Evolutionary conservation across 2,113 vertebrate species (phyloP), one percentile per base, ranked within the genome.

Genomic region (Chaetodon auriga): DNA sequence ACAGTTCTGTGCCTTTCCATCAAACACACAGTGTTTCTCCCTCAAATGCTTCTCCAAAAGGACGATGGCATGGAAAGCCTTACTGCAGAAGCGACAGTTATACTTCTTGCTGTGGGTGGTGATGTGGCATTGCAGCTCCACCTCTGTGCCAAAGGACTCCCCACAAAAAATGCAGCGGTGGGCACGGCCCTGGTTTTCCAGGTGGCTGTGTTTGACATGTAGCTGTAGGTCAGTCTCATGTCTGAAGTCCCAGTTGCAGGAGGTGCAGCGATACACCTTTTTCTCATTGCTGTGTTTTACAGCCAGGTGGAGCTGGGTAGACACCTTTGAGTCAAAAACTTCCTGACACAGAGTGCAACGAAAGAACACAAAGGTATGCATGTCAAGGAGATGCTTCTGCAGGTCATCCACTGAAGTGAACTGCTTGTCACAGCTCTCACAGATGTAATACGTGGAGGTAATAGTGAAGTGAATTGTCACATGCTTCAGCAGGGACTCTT

Each of bases 201-300:
- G 93, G 90, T 99, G 98, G 92, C 97, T 99, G 94, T 98, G 98
- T 87, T 98, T 98, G 78, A 99, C 98, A 0, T 99, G 98, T 69
- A 98, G 95, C 93, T 99, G 98, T 63, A 99, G 90, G 87, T 99
- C 98, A 0, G 96, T 96, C 94, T 99, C 98, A 0, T 97, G 97
- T 53, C 97, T 96, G 93, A 99, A 99, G 95, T 99, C 98, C 98
- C 98, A 99, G 93, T 98, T 97, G 83, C 98, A 99, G 46, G 98
- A 98, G 0, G 98, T 99, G 90, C 98, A 99, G 68, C 98, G 96
- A 81, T 97, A 99, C 0, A 99, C 97, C 78, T 99, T 99, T 92
- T 97, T 98, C 89, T 99, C 98, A 1, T 99, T 98, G 90, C 98
- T 99, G 93, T 99, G 98, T 86, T 99, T 99, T 74, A 99, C 98